Evolutionary conservation across 2,888 invertebrate genomes (phyloP), one percentile per base, ranked within the genome.

Genomic region (Oligia strigilis): DNA sequence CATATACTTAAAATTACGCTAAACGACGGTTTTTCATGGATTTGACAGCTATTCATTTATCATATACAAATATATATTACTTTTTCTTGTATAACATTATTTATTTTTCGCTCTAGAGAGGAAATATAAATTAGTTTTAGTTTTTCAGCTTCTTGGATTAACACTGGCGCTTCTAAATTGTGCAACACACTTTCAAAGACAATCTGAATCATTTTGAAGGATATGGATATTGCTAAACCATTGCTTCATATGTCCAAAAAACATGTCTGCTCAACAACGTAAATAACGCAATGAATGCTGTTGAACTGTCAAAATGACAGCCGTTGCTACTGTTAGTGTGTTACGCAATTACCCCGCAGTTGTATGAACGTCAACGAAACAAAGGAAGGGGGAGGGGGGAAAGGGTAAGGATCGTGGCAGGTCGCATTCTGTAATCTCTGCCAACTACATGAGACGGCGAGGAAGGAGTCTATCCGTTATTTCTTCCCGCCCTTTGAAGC

Each of bases 21-120:
- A 81, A 62, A 73, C 85, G 90, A 89, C 88, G 88, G 90, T 86
- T 89, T 84, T 85, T 81, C 83, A 78, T 85, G 85, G 81, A 89
- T 90, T 85, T 74, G 90, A 89, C 88, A 87, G 74, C 43, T 87
- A 83, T 60, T 49, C 46, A 74, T 69, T 75, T 85, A 72, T 77
- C 64, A 64, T 82, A 85, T 89, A 90, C 81, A 88, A 89, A 90
- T 89, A 88, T 90, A 88, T 88, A 88, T 88, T 70, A 82, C 71
- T 88, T 80, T 88, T 81, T 88, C 89, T 81, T 84, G 72, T 78
- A 76, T 76, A 77, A 23, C 70, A 62, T 81, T 72, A 64, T 64
- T 73, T 70, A 77, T 62, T 76, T 75, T 79, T 75, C 81, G 46
- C 64, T 74, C 55, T 60, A 69, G 0, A 64, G 66, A 71, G 77